Percentiles rank a stretch among this genome's conserved stretches.
Evolutionary conservation across 2,888 invertebrate genomes (phyloP).

Genomic region (Tetragnatha montana): DNA sequence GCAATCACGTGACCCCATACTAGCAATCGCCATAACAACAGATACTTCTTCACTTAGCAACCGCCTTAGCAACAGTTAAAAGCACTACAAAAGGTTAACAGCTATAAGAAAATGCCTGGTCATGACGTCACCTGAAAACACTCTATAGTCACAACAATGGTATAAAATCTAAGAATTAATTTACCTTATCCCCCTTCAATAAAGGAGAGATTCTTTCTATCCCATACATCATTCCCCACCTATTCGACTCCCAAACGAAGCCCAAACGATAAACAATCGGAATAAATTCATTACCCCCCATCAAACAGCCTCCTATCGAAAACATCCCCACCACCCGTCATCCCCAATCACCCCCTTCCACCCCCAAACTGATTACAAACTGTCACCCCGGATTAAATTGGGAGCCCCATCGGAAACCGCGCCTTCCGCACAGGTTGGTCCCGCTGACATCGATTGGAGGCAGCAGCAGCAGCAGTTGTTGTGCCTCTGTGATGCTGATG

Average conservation of each 20-base stretch:
- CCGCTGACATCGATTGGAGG: slow-evolving; percentile 52
- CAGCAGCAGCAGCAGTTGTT: neutral
- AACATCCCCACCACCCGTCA: neutral
- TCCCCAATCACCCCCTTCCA: neutral
- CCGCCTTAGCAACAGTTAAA: no score
- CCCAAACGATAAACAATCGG: neutral
- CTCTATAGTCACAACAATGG: no score
- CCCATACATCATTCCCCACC: no score
- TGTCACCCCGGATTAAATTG: slow-evolving; percentile 19
- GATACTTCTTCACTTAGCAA: no score
- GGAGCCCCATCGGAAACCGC: slow-evolving; percentile 36
- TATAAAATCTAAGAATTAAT: no score
- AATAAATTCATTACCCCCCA: neutral
- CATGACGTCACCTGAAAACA: no score
- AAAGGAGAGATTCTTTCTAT: no score
- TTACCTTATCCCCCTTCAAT: no score
- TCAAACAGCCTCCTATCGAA: neutral
- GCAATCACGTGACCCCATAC: no score
- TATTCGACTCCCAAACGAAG: neutral
- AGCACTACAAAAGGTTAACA: no score
- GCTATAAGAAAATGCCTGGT: no score
- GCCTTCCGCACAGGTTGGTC: slow-evolving; percentile 54
- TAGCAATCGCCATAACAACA: no score
- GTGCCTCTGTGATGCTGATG: slow-evolving; percentile 19
- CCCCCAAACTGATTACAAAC: slow-evolving; percentile 20